phyloP scores from a whole-genome alignment of 2,113 vertebrate genomes.

The Silurus asotus region DNA sequence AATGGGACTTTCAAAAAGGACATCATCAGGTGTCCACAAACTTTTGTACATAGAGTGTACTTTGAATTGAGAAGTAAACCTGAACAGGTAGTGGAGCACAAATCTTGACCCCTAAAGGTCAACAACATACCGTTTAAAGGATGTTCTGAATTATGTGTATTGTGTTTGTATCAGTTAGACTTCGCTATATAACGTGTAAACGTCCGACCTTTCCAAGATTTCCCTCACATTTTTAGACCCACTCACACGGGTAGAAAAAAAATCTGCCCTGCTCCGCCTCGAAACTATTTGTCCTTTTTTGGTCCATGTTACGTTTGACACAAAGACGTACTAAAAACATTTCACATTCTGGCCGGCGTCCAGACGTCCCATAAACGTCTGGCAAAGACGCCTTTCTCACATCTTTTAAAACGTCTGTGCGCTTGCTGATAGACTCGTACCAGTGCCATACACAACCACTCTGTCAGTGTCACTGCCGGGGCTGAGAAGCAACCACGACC shows the following conservation, averaged over 20 bases:
- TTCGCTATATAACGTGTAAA: not conserved
- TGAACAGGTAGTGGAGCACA: not conserved
- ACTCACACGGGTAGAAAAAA: not conserved
- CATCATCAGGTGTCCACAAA: no score
- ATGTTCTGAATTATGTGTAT: not conserved
- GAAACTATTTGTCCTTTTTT: conserved; percentile 31
- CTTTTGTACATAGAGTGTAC: no score
- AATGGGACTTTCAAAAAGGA: no score
- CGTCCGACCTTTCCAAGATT: not conserved
- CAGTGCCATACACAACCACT: conserved; percentile 19
- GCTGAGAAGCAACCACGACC: not conserved
- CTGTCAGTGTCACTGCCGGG: not conserved
- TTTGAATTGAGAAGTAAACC: not conserved
- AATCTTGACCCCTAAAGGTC: not conserved
- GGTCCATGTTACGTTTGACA: conserved; percentile 32
- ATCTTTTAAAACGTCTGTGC: conserved; percentile 15
- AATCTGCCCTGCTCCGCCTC: not conserved
- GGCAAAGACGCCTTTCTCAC: conserved; percentile 27
- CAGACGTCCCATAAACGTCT: conserved; percentile 34
- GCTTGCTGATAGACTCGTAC: conserved; percentile 2
- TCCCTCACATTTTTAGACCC: not conserved
- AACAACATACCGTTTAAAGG: not conserved
- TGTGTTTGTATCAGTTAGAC: not conserved
- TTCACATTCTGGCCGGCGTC: conserved; percentile 14
- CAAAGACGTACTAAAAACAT: conserved; percentile 21